Evolutionary conservation across 2,888 invertebrate species (phyloP), one percentile per base, ranked within the genome.

Genomic region (Chelonus formosanus): DNA sequence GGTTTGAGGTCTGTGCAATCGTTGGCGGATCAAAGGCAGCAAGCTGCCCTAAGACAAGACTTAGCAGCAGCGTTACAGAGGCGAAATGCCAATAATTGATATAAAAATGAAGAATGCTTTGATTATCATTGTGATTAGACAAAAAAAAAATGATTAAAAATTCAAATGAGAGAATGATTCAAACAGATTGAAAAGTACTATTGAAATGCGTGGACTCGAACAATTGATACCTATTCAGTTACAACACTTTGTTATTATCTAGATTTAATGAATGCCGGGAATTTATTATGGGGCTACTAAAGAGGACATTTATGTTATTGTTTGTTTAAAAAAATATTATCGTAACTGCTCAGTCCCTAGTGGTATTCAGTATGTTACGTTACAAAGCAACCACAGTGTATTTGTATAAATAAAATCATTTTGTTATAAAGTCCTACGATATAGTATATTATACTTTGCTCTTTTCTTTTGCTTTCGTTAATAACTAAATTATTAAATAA

Each of bases 1-100:
- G 96, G 97, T 7, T 87, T 98, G 75, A 89, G 96, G 61, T 89
- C 89, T 53, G 91, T 95, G 73, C 92, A 94, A 79, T 91, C 94
- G 5, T 86, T 97, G 65, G 92, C 94, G 56, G 95, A 96, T 84
- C 92, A 92, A 76, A 89, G 91, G 73, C 92, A 92, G 82, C 93
- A 94, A 80, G 92, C 92, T 45, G 94, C 92, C 54, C 87, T 97
- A 78, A 91, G 92, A 81, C 93, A 93, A 83, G 95, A 96, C 84
- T 87, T 97, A 71, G 95, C 94, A 20, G 90, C 90, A 48, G 96
- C 93, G 65, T 87, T 95, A 76, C 90, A 93, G 80, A 92, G 92
- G 80, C 89, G 96, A 78, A 93, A 94, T 84, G 92, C 91, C 59
- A 91, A 91, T 67, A 84, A 84, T 81, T 84, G 84, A 84, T 71